Evolutionary conservation across 2,888 invertebrate species (phyloP), one percentile per base, ranked within the genome.

Genomic region (Matsumyia berberina): DNA sequence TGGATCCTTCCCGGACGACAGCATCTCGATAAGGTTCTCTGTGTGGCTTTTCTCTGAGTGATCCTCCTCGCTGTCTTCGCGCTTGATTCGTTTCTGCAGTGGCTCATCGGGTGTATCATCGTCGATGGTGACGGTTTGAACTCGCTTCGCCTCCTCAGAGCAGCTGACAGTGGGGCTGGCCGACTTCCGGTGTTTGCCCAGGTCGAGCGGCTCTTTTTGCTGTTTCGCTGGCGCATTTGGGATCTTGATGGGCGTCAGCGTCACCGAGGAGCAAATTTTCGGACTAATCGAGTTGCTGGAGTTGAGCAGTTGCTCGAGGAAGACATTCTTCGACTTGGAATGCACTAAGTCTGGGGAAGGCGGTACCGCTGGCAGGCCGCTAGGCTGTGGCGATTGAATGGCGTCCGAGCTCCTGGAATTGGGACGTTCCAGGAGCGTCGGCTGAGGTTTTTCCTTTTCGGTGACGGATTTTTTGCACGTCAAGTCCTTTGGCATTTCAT

Each of bases 111-210:
- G 89, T 42, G 86, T 67, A 42, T 88, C 89, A 44, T 91, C 90
- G 51, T 90, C 90, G 9, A 90, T 89, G 7, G 88, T 88, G 8
- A 89, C 89, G 0, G 90, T 92, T 77, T 94, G 92, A 88, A 93
- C 94, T 4, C 87, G 87, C 87, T 94, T 94, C 3, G 94, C 94
- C 89, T 95, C 95, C 87, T 95, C 95, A 0, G 95, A 95, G 88
- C 95, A 95, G n/a, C 94, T 94, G 0, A 95, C 95, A 0, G 95
- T 95, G 0, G 95, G 95, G 90, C 95, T 95, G 0, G 94, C 94
- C 11, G 94, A 94, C 90, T 94, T 94, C 88, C 94, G 91, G 87
- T 93, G 93, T 89, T 94, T 94, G 2, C 95, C 95, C 88, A 95
- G 91, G 91, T 95, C 95, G 42, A 95, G 90, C 3, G 95, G 95